Conservation (phyloP, 2,113 vertebrate species). For the Hyperopisus bebe region DNA sequence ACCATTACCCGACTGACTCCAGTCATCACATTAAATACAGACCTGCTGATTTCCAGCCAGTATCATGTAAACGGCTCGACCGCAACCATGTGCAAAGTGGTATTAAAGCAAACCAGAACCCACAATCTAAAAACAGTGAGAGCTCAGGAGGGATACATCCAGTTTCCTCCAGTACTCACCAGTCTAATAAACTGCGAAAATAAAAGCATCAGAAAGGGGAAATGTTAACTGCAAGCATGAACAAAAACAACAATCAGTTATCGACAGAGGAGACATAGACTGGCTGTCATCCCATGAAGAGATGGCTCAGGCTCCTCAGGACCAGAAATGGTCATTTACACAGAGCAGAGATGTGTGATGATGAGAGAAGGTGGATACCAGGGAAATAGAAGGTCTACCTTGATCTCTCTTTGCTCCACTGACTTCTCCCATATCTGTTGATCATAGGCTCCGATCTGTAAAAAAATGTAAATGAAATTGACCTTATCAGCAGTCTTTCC, state of each 20-base stretch:
- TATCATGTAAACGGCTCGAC: constrained; percentile 11
- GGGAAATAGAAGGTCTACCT: constrained; percentile 61
- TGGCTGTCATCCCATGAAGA: constrained; percentile 37
- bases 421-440: constrained; percentile 99
- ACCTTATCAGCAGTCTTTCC: neutral
- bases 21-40: neutral
- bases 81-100: constrained; percentile 12
- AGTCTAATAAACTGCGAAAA: constrained; percentile 91
- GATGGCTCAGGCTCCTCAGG: neutral
- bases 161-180: constrained; percentile 74
- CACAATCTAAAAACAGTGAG: constrained; percentile 41
- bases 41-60: constrained; percentile 8
- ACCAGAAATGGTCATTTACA: neutral
- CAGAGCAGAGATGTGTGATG: neutral
- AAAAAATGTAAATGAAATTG: constrained; percentile 30
- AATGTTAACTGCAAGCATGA: constrained; percentile 68
- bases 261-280: constrained; percentile 47
- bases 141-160: constrained; percentile 26
- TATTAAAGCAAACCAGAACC: constrained; percentile 33
- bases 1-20: neutral
- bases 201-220: constrained; percentile 68
- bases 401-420: constrained; percentile 98
- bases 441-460: constrained; percentile 97
- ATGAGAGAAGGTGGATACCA: neutral
- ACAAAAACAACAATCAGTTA: constrained; percentile 52